These are phyloP conservation scores for Epinephelus cyanopodus DNA, from an alignment of 2,113 vertebrate genomes.

Conservation along the genomic window DNA sequence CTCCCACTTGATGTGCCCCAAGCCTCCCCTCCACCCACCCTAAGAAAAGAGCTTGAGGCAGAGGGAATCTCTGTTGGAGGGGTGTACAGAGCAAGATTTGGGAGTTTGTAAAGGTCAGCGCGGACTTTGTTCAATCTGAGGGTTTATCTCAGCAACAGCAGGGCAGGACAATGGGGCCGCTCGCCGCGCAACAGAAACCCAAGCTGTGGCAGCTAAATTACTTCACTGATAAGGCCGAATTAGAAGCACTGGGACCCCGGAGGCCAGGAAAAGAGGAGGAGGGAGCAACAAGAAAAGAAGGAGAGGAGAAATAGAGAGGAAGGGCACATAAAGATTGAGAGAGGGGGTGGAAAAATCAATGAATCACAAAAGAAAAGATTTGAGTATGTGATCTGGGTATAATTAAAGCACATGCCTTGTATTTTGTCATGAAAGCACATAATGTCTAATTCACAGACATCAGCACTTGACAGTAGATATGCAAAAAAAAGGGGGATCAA, in stretches of 20 bases:
- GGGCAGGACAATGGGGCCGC: constrained; percentile 93
- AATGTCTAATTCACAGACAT: constrained; percentile 18
- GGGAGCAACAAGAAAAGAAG: constrained; percentile 70
- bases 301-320: constrained; percentile 45
- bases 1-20: constrained; percentile 79
- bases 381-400: constrained; percentile 45
- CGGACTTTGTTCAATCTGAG: constrained; percentile 97
- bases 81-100: constrained; percentile 88
- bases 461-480: constrained; percentile 14
- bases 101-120: constrained; percentile 95
- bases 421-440: constrained; percentile 46
- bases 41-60: constrained; percentile 88
- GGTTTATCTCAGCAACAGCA: constrained; percentile 97
- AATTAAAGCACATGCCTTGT: constrained; percentile 43
- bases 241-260: constrained; percentile 89
- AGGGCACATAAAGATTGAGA: constrained; percentile 47
- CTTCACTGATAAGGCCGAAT: constrained; percentile 93
- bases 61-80: constrained; percentile 69
- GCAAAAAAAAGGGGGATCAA: neutral
- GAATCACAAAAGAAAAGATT: constrained; percentile 63
- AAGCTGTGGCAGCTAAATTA: constrained; percentile 94
- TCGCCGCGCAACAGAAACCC: constrained; percentile 94
- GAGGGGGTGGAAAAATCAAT: constrained; percentile 66
- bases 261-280: constrained; percentile 81
- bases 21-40: constrained; percentile 73